Evolutionary conservation across 2,797 vertebrate species (phyloP).

Genomic region (Protonibea diacanthus): DNA sequence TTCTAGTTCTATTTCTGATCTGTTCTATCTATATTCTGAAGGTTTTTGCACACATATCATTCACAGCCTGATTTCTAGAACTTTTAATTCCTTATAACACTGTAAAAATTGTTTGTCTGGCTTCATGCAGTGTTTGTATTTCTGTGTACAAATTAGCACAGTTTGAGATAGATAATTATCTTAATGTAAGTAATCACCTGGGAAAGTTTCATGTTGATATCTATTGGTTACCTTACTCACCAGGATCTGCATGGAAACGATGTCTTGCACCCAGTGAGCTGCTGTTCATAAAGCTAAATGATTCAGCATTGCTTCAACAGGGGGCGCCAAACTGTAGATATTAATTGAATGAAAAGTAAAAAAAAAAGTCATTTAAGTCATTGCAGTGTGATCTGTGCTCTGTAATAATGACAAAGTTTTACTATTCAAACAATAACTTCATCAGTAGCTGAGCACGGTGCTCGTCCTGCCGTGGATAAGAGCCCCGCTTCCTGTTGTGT

Average conservation of each 20-base stretch:
- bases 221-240: too few relatives aligned
- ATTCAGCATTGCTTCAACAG: slow-evolving; percentile 45
- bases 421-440: background rate
- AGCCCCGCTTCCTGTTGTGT: background rate
- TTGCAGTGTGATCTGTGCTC: background rate
- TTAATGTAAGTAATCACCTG: too few relatives aligned
- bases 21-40: too few relatives aligned
- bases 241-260: background rate
- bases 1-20: too few relatives aligned
- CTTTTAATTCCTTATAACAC: too few relatives aligned
- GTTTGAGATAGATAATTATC: too few relatives aligned
- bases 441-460: background rate
- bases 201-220: too few relatives aligned
- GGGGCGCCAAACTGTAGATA: slow-evolving; percentile 63
- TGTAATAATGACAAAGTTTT: background rate
- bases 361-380: background rate
- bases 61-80: too few relatives aligned
- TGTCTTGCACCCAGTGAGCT: background rate
- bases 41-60: too few relatives aligned
- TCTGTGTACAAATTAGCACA: too few relatives aligned
- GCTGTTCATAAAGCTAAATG: background rate
- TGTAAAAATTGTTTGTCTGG: too few relatives aligned
- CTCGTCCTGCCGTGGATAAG: background rate
- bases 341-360: slow-evolving; percentile 4
- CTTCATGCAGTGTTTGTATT: too few relatives aligned